Evolutionary conservation across 2,888 invertebrate genomes (phyloP).

Genomic region (Rugalucina vietnamica): DNA sequence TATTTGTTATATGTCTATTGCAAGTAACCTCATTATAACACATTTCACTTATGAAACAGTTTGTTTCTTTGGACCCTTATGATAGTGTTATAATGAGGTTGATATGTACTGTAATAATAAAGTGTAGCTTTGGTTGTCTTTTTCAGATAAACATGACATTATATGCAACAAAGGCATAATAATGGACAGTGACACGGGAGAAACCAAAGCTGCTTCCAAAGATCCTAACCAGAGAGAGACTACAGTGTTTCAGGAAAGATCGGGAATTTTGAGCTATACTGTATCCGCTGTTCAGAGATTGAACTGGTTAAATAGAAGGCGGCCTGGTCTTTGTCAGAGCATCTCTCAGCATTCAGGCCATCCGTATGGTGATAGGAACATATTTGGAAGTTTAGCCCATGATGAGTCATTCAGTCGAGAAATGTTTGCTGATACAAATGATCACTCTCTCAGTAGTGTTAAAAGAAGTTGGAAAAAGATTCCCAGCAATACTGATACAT

Average conservation of each 20-base stretch:
- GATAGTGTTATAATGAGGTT: too few species aligned
- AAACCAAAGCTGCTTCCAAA: too few species aligned
- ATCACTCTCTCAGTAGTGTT: not conserved
- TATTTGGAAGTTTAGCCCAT: not conserved
- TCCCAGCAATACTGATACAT: not conserved
- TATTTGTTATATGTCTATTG: too few species aligned
- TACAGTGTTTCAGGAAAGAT: not conserved
- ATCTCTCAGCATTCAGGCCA: not conserved
- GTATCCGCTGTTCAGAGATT: not conserved
- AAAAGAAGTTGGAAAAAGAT: not conserved
- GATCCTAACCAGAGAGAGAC: not conserved
- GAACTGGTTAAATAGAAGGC: not conserved
- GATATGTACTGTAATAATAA: too few species aligned
- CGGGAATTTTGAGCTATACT: not conserved
- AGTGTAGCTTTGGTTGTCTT: too few species aligned
- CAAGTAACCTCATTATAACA: too few species aligned
- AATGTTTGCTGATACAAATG: slow-evolving; percentile 4
- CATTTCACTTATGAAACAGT: too few species aligned
- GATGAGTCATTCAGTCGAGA: not conserved
- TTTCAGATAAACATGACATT: too few species aligned
- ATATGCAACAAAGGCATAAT: too few species aligned
- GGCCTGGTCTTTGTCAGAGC: not conserved
- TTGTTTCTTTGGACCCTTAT: too few species aligned
- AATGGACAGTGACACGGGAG: too few species aligned
- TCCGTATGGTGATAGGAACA: not conserved